Conservation (phyloP, 1,140 invertebrate species). For the Ganaspis sp. region DNA sequence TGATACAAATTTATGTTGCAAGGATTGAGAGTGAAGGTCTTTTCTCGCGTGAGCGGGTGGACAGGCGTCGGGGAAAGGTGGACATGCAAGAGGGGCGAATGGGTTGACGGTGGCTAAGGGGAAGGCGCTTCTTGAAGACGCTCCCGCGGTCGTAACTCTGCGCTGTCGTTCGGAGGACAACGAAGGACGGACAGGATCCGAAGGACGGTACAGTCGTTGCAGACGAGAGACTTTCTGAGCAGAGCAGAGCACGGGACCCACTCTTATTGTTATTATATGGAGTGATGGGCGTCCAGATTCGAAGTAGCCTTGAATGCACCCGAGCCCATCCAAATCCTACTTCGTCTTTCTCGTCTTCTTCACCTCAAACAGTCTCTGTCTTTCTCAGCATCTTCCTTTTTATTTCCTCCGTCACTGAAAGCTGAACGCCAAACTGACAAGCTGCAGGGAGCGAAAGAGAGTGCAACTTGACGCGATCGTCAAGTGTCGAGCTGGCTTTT, state of each 20-base stretch:
- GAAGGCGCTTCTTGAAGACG: slow-evolving; percentile 63
- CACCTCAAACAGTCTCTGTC: slow-evolving; percentile 40
- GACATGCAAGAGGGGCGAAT: slow-evolving; percentile 12
- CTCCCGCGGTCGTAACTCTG: slow-evolving; percentile 73
- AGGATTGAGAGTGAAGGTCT: slow-evolving; percentile 18
- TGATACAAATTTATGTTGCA: slow-evolving; percentile 55
- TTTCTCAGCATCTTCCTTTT: slow-evolving; percentile 28
- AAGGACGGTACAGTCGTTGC: slow-evolving; percentile 50
- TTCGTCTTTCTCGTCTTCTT: slow-evolving; percentile 38
- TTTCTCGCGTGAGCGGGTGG: slow-evolving; percentile 19
- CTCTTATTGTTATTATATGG: slow-evolving; percentile 61
- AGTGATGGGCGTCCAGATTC: slow-evolving; percentile 52
- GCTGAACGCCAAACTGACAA: slow-evolving; percentile 2
- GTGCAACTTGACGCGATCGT: background rate
- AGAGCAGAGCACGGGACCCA: slow-evolving; percentile 34
- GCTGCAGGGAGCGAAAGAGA: background rate
- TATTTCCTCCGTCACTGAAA: background rate
- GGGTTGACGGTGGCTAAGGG: background rate
- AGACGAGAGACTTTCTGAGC: slow-evolving; percentile 45
- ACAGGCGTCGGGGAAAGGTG: background rate
- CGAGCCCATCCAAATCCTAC: slow-evolving; percentile 32
- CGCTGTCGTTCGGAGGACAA: slow-evolving; percentile 44
- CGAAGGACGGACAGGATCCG: slow-evolving; percentile 50
- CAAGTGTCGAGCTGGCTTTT: background rate
- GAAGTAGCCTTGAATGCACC: slow-evolving; percentile 48